A percentile compares a stretch with the other conserved stretches of the same genome.
Conservation (phyloP, 2,888 invertebrate genomes). For the Lottia scabra region DNA sequence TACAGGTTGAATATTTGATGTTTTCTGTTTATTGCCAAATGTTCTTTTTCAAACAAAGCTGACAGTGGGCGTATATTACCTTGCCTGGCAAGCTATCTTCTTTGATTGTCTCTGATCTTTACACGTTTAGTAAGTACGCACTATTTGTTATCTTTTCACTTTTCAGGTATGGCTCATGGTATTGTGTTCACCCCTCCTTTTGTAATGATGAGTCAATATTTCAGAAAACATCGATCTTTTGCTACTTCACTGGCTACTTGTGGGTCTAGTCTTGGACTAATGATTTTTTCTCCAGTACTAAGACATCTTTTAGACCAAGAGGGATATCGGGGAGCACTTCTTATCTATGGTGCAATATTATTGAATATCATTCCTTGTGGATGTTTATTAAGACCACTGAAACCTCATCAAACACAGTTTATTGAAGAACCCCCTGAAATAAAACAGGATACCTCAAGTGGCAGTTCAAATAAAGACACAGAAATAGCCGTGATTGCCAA, state of each 20-base stretch:
- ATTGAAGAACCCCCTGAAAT: background rate
- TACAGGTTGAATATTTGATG: no score
- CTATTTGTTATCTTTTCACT: background rate
- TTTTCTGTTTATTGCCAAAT: no score
- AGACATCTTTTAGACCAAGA: background rate
- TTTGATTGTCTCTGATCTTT: no score
- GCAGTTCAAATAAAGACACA: no score
- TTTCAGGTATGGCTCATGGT: background rate
- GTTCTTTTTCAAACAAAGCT: no score
- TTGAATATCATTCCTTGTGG: background rate
- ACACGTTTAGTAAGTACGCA: no score
- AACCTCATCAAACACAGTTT: background rate
- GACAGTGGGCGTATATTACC: no score
- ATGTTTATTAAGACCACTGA: background rate
- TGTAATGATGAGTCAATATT: background rate
- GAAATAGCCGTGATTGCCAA: no score
- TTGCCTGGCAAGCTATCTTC: no score
- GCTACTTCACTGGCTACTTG: background rate
- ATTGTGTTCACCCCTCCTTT: background rate
- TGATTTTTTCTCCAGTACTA: background rate
- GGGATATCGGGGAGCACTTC: background rate
- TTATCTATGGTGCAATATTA: background rate
- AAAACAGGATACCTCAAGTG: no score
- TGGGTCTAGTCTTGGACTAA: background rate
- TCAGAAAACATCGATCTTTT: background rate